Evolutionary conservation across 2,888 invertebrate species (phyloP).

Genomic region (Linnaemya tessellans): DNA sequence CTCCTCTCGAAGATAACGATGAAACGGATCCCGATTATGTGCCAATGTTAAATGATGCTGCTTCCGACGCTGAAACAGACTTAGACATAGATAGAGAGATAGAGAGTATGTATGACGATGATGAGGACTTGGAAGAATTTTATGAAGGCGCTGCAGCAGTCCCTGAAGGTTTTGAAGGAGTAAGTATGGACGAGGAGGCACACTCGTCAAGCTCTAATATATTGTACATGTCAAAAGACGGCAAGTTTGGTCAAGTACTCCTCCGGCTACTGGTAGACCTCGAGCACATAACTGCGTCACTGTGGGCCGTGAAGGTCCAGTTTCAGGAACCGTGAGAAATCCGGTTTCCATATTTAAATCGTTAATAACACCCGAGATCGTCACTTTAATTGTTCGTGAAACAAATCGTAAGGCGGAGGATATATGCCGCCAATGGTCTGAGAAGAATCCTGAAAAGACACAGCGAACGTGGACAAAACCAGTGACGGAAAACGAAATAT

Average conservation of each 20-base stretch:
- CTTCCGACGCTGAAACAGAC: conserved; percentile 30
- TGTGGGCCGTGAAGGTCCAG: too few species aligned
- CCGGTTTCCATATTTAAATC: conserved; percentile 38
- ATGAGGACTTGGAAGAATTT: too few species aligned
- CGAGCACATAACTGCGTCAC: too few species aligned
- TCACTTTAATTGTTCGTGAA: conserved; percentile 43
- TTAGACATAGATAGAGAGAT: neutral
- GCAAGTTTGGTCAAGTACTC: neutral
- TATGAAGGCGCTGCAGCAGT: conserved; percentile 38
- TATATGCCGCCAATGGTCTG: conserved; percentile 27
- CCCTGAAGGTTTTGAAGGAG: conserved; percentile 9
- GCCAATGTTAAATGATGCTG: conserved; percentile 31
- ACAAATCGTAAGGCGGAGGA: conserved; percentile 29
- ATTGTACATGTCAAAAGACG: neutral
- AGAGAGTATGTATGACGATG: too few species aligned
- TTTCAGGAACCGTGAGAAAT: conserved; percentile 34
- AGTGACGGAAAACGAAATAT: neutral
- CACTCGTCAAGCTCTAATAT: neutral
- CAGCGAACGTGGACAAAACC: too few species aligned
- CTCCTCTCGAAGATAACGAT: too few species aligned
- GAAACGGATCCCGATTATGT: conserved; percentile 23
- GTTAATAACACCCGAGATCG: conserved; percentile 32
- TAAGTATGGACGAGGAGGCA: neutral
- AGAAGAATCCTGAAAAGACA: conserved; percentile 16
- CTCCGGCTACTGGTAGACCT: neutral